Percentiles rank a stretch among this genome's conserved stretches.
These are phyloP conservation scores for Leptopterna dolabrata DNA, from an alignment of 2,888 invertebrate genomes.

Conservation along the genomic window DNA sequence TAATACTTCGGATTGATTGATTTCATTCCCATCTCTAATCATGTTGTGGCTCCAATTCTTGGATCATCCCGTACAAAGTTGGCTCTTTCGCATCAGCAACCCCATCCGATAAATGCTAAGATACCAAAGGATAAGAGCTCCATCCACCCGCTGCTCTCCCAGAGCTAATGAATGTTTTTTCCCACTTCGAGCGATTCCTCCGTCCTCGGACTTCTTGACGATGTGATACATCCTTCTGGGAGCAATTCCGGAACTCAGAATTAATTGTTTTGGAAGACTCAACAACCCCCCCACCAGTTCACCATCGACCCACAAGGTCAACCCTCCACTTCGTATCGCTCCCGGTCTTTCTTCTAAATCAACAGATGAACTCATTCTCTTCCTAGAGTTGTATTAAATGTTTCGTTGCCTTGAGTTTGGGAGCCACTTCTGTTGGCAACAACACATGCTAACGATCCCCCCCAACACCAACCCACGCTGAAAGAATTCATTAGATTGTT, in stretches of 20 bases:
- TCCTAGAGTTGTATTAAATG: conserved; percentile 31
- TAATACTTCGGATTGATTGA: too few relatives aligned
- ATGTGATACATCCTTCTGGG: neutral
- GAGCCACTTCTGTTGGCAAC: conserved; percentile 42
- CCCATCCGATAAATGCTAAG: too few relatives aligned
- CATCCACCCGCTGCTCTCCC: neutral
- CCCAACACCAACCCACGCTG: neutral
- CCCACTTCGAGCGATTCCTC: neutral
- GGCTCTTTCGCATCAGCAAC: too few relatives aligned
- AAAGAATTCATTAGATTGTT: conserved; percentile 46
- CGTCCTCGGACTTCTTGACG: neutral
- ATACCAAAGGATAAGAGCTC: neutral
- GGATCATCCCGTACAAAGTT: too few relatives aligned
- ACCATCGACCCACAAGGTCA: too few relatives aligned
- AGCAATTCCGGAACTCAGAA: neutral
- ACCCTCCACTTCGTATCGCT: neutral
- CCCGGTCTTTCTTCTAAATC: conserved; percentile 34
- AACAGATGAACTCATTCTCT: conserved; percentile 13
- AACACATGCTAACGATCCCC: conserved; percentile 45
- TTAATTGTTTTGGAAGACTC: conserved; percentile 3
- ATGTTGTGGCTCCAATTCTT: too few relatives aligned
- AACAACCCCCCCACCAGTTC: neutral
- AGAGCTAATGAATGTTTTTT: neutral
- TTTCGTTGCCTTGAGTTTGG: conserved; percentile 34
- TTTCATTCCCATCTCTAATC: too few relatives aligned